phyloP scores from a whole-genome alignment of 2,888 invertebrate genomes.

The Holacanthella duospinosa region DNA sequence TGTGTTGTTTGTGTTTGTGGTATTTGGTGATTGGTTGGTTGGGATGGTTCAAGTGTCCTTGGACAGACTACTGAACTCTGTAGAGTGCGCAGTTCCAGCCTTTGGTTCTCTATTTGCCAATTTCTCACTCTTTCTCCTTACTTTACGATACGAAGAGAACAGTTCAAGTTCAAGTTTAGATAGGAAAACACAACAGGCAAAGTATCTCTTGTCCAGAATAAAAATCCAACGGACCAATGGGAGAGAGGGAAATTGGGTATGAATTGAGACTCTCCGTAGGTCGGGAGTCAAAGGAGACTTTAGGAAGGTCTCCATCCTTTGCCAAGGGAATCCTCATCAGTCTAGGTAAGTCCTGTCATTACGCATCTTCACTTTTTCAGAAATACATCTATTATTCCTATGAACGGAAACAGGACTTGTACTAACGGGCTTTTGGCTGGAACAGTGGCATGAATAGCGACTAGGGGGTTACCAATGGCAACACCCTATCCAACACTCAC shows the following conservation, averaged over 20 bases:
- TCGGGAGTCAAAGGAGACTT: too few species aligned
- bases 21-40: too few species aligned
- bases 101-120: neutral
- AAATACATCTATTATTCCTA: too few species aligned
- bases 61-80: too few species aligned
- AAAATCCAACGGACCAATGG: neutral
- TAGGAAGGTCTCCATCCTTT: too few species aligned
- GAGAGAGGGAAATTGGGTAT: neutral
- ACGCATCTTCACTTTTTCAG: too few species aligned
- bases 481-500: neutral
- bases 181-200: neutral
- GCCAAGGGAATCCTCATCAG: neutral
- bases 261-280: neutral
- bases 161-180: conserved; percentile 5
- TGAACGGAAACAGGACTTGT: too few species aligned
- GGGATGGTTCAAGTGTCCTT: too few species aligned
- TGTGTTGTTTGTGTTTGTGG: too few species aligned
- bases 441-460: neutral
- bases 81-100: conserved; percentile 1
- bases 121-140: neutral
- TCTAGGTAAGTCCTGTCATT: too few species aligned
- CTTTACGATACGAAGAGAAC: neutral
- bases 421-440: too few species aligned
- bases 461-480: conserved; percentile 1
- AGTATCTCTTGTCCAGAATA: neutral